Evolutionary conservation across 2,888 invertebrate species (phyloP).

Genomic region (Neoscelio sp.): DNA sequence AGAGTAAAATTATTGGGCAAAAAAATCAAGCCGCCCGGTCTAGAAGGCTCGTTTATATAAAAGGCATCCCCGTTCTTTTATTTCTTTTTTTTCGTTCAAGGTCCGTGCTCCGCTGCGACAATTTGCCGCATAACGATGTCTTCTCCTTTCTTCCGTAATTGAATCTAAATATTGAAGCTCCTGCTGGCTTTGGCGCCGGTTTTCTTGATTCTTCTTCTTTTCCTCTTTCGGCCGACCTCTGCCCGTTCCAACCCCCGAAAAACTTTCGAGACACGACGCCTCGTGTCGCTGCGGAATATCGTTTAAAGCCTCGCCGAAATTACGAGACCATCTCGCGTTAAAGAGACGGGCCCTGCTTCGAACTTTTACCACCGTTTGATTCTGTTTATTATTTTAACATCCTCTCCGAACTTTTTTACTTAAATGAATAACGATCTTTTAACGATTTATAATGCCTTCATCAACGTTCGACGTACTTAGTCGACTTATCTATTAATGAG

Average conservation of each 20-base stretch:
- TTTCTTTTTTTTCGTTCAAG: conserved; percentile 41
- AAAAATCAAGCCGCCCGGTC: conserved; percentile 25
- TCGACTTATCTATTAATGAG: no score
- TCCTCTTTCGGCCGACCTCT: conserved; percentile 60
- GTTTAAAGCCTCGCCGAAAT: conserved; percentile 77
- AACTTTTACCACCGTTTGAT: conserved; percentile 69
- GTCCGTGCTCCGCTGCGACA: conserved; percentile 69
- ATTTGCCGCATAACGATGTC: conserved; percentile 79
- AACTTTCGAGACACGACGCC: conserved; percentile 80
- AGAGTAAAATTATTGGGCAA: conserved; percentile 40
- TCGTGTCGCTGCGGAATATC: conserved; percentile 74
- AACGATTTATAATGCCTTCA: conserved; percentile 17
- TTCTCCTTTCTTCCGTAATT: conserved; percentile 77
- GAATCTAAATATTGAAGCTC: conserved; percentile 81
- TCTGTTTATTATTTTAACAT: conserved; percentile 66
- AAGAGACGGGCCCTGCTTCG: conserved; percentile 72
- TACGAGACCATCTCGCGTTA: conserved; percentile 74
- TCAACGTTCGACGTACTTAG: no score
- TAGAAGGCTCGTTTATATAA: conserved; percentile 56
- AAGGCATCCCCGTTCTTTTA: conserved; percentile 40
- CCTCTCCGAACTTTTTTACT: conserved; percentile 16
- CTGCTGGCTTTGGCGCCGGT: conserved; percentile 72
- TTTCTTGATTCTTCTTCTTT: conserved; percentile 73
- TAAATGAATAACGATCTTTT: conserved; percentile 1
- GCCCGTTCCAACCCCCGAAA: conserved; percentile 67